Conservation (phyloP, 2,113 vertebrate species). For the Microcebus lehilahytsara region DNA sequence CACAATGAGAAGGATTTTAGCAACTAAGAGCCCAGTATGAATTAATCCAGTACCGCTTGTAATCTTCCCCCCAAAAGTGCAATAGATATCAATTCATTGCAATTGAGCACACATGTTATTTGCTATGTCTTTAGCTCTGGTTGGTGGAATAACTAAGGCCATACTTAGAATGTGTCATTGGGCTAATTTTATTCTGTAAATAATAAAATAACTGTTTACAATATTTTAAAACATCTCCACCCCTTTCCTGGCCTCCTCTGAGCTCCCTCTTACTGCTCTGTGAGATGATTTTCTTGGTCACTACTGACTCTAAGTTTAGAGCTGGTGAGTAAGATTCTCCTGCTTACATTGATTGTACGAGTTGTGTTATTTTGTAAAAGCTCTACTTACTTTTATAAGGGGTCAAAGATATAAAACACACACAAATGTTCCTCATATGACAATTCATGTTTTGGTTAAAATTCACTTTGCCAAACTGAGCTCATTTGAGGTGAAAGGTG, state of each 20-base stretch:
- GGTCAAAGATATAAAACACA: not conserved
- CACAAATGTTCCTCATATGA: not conserved
- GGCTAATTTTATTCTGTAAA: slow-evolving; percentile 60
- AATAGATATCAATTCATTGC: not conserved
- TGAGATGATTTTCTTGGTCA: not conserved
- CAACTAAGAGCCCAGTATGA: not conserved
- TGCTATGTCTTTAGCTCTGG: not conserved
- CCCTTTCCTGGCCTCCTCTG: slow-evolving; percentile 38
- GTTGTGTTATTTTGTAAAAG: not conserved
- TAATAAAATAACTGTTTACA: slow-evolving; percentile 65
- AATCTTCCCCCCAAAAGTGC: not conserved
- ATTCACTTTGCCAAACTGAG: not conserved
- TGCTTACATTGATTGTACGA: not conserved
- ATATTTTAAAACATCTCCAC: slow-evolving; percentile 45
- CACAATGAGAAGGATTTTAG: not conserved
- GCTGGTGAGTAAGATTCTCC: not conserved
- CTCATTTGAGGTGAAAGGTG: not conserved
- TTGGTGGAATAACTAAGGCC: slow-evolving; percentile 38
- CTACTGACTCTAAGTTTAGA: slow-evolving; percentile 8
- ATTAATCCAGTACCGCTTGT: not conserved
- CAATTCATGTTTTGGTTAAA: slow-evolving; percentile 33
- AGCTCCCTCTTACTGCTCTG: not conserved
- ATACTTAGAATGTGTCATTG: slow-evolving; percentile 49
- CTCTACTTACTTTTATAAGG: not conserved
- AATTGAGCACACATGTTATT: not conserved